Base-by-base conservation (phyloP, 2,113 vertebrate genomes). In the Lepisosteus osseus region DNA sequence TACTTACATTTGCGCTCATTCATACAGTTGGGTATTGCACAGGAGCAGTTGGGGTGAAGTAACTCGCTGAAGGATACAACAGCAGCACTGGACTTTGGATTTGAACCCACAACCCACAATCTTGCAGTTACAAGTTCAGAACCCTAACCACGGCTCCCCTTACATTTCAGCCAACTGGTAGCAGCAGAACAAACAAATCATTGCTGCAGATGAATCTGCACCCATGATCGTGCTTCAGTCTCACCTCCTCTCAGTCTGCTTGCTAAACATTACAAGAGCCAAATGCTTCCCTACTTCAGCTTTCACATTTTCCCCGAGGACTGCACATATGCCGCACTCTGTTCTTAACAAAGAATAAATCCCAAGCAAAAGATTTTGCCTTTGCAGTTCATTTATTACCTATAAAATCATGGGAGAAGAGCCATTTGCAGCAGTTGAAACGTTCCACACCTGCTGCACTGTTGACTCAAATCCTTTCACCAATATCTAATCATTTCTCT, bases 381-480 rank as follows among this genome's bases (percentile, higher is more conserved):
- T 86, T 29, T 51, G 47, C 5, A 51, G 47, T 51, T 51, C 47
- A 51, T 51, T 92, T 92, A 91, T 90, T 91, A 87, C 74, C 69
- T 71, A 83, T 82, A 87, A 91, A 91, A 71, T 84, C 75, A 76
- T 78, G 74, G 78, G 83, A 88, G 86, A 72, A 78, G 69, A 90
- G 86, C 86, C 79, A 77, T 84, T 82, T 45, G 72, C 89, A 86
- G 88, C 88, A 88, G 91, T 90, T 91, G 90, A 86, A 74, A 75
- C 79, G 80, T 83, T 85, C 74, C 81, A 88, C 95, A 96, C 93
- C 94, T 95, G 95, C 90, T 81, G 80, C 84, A 85, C 79, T 96
- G 92, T 96, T 96, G 94, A 92, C 93, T 91, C 86, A 90, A 93
- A 93, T 94, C 92, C 89, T 90, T 89, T 93, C 90, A 88, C 90